Evolutionary conservation across 2,888 invertebrate species (phyloP).

Genomic region (Cephalotes varians): DNA sequence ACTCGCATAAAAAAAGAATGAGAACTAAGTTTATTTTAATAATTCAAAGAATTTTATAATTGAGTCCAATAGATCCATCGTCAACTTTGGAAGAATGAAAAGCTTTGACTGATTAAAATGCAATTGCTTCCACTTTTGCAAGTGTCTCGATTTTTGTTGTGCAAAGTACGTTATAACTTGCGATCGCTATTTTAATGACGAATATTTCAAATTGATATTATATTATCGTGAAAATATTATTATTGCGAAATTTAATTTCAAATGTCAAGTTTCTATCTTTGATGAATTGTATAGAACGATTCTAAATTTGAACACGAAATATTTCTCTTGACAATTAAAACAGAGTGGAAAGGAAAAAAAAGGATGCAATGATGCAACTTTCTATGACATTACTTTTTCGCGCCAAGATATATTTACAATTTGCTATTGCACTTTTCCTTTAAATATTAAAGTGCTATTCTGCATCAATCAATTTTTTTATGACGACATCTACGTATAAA

Average conservation of each 20-base stretch:
- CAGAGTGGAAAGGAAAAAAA: background rate
- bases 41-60: no score
- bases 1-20: no score
- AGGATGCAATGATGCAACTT: background rate
- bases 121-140: background rate
- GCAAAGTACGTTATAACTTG: background rate
- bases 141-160: background rate
- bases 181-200: background rate
- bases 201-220: background rate
- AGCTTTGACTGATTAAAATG: background rate
- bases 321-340: background rate
- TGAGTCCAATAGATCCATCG: no score
- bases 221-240: background rate
- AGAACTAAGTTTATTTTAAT: no score
- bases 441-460: conserved; percentile 1
- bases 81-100: no score
- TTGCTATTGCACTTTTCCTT: background rate
- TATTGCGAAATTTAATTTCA: background rate
- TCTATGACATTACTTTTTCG: conserved; percentile 4
- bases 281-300: background rate
- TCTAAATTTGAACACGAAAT: background rate
- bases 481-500: background rate
- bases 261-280: background rate
- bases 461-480: conserved; percentile 2
- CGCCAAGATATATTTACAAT: background rate